Evolutionary conservation across 2,888 invertebrate genomes (phyloP), one percentile per base, ranked within the genome.

Genomic region (Ypsolopha scabrella): DNA sequence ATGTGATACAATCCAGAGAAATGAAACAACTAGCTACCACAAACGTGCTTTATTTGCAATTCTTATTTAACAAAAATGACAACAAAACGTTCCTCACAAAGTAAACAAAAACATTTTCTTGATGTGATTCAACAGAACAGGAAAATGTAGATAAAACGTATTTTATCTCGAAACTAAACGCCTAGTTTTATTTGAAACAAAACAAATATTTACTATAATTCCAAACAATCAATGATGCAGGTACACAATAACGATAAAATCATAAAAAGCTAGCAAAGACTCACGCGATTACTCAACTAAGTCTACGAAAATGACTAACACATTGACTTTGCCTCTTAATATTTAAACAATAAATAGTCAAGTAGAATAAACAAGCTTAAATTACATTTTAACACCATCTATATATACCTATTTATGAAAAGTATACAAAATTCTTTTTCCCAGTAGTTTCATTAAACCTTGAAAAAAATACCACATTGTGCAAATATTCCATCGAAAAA

Each of bases 251-350:
- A 53, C 60, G 60, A 60, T 57, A 53, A 60, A 59, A 58, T 36
- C 51, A 34, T 36, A 41, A 55, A 61, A 57, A 55, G 60, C 56
- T 58, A 55, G 60, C 56, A 58, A 55, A 43, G 57, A 59, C 55
- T 41, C 54, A 53, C 51, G 52, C 55, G 52, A 59, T 56, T 59
- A 46, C 53, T 60, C 69, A 10, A 39, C 10, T 76, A 73, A 64
- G 56, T 58, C 73, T 79, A 82, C 65, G 63, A 78, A 75, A 82
- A 81, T 83, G 82, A 83, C 83, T 83, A 73, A 46, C 46, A 66
- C 70, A 67, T 70, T 81, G 83, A 82, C 82, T 83, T 62, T 65
- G 61, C 64, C 67, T 56, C 77, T 78, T 80, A 79, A 34, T 57
- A 61, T 55, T 57, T 71, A 77, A 79, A 63, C 61, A 78, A 78